Evolutionary conservation across 2,888 invertebrate species (phyloP).

Genomic region (Papilio protenor): DNA sequence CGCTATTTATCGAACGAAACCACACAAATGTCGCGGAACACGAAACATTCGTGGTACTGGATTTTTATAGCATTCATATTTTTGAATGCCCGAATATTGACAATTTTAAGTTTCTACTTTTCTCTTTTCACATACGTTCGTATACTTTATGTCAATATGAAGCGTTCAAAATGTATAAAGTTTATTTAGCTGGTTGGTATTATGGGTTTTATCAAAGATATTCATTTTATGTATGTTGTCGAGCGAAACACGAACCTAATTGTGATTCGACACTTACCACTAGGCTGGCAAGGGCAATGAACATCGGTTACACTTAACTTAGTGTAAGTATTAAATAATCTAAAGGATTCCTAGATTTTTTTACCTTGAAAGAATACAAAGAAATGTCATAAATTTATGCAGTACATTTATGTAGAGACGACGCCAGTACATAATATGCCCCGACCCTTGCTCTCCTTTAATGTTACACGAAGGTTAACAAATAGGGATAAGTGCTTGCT

Average conservation of each 20-base stretch:
- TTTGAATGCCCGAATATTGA: constrained; percentile 11
- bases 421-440: neutral
- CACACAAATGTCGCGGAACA: constrained; percentile 6
- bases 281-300: too few relatives aligned
- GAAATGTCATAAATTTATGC: neutral
- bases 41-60: neutral
- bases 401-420: neutral
- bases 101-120: neutral
- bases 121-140: neutral
- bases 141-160: neutral
- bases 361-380: neutral
- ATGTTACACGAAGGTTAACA: constrained; percentile 25
- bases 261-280: too few relatives aligned
- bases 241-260: too few relatives aligned
- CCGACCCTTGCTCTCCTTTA: neutral
- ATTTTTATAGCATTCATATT: constrained; percentile 12
- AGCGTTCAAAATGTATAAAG: neutral
- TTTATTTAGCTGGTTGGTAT: neutral
- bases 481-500: constrained; percentile 18
- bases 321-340: too few relatives aligned
- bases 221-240: too few relatives aligned
- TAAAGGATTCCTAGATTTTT: too few relatives aligned
- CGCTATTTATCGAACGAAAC: neutral
- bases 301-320: neutral
- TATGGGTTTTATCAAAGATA: neutral